phyloP scores from a whole-genome alignment of 2,888 invertebrate genomes.

The Leptinotarsa peninsularis region DNA sequence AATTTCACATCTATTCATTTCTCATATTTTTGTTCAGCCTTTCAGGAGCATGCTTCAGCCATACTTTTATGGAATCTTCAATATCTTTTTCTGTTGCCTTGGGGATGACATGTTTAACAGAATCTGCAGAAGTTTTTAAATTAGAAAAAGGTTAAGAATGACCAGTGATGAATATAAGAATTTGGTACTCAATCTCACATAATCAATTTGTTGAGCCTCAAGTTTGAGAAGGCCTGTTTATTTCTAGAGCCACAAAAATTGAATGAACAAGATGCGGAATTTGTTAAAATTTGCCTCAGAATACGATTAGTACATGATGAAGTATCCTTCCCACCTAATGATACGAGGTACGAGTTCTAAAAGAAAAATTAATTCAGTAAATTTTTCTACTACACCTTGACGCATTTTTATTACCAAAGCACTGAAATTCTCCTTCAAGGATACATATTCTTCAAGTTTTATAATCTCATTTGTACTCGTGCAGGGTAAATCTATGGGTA shows the following conservation, averaged over 20 bases:
- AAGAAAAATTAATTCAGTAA: neutral
- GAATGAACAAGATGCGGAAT: slow-evolving; percentile 7
- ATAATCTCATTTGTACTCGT: neutral
- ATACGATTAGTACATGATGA: neutral
- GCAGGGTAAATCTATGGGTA: slow-evolving; percentile 3
- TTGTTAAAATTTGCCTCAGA: slow-evolving; percentile 1
- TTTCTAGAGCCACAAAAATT: slow-evolving; percentile 5
- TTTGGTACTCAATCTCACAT: neutral
- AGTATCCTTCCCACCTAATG: neutral
- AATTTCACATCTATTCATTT: neutral
- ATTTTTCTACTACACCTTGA: neutral
- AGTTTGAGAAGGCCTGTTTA: slow-evolving; percentile 12
- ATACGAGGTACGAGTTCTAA: neutral
- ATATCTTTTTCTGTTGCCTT: slow-evolving; percentile 10
- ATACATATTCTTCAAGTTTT: slow-evolving; percentile 1
- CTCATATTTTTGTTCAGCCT: neutral
- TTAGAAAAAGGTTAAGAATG: neutral
- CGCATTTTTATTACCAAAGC: neutral
- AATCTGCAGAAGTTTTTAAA: neutral
- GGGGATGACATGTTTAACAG: slow-evolving; percentile 11
- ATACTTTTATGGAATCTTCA: slow-evolving; percentile 12
- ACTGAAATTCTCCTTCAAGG: neutral
- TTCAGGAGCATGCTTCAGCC: slow-evolving; percentile 14
- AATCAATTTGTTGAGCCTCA: neutral
- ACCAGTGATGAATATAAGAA: neutral